Evolutionary conservation across 2,888 invertebrate genomes (phyloP).

Genomic region (Amphipoea oculea): DNA sequence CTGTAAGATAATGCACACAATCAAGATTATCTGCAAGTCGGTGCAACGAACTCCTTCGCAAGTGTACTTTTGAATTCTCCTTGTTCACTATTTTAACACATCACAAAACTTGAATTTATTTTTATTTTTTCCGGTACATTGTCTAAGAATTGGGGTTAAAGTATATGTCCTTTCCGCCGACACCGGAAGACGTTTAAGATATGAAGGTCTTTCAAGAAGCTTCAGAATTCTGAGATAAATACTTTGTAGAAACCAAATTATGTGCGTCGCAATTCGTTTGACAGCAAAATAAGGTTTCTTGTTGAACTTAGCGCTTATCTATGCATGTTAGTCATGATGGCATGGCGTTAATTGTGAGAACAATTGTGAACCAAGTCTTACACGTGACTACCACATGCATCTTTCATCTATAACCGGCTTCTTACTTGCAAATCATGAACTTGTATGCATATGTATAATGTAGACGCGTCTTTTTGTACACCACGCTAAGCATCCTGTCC

Average conservation of each 20-base stretch:
- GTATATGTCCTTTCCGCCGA: neutral
- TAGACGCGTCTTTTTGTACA: neutral
- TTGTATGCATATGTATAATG: neutral
- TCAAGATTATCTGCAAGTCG: slow-evolving; percentile 26
- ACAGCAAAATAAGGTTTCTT: neutral
- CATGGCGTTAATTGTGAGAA: slow-evolving; percentile 16
- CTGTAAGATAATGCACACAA: slow-evolving; percentile 31
- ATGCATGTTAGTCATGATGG: slow-evolving; percentile 20
- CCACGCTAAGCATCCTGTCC: neutral
- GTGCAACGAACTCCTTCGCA: slow-evolving; percentile 43
- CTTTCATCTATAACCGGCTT: neutral
- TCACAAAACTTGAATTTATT: neutral
- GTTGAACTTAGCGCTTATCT: slow-evolving; percentile 21
- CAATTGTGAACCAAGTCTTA: slow-evolving; percentile 5
- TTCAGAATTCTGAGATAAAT: neutral
- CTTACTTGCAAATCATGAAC: neutral
- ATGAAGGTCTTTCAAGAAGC: neutral
- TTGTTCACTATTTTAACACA: neutral
- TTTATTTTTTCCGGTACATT: neutral
- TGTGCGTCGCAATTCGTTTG: neutral
- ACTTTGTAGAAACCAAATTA: slow-evolving; percentile 1
- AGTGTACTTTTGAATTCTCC: neutral
- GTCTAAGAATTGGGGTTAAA: neutral
- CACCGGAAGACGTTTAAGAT: neutral
- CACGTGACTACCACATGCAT: slow-evolving; percentile 1